Percentiles rank a stretch among this genome's conserved stretches.
phyloP scores from a whole-genome alignment of 2,113 vertebrate species.

The Gila orcuttii region DNA sequence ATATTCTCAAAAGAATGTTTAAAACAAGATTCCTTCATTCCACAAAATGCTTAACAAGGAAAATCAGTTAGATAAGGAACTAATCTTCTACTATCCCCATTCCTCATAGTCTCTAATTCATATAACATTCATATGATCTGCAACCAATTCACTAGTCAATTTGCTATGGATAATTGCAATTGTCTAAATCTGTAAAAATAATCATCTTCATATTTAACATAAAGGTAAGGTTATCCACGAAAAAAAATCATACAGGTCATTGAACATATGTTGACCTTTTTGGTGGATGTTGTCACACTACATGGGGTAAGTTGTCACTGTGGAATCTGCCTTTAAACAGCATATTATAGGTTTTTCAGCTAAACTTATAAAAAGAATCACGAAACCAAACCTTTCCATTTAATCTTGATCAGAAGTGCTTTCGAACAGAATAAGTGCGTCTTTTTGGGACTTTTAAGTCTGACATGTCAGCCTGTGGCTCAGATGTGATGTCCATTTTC shows the following conservation, averaged over 20 bases:
- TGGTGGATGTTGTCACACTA: no score
- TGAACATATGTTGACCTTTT: no score
- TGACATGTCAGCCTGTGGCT: conserved; percentile 45
- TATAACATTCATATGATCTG: conserved; percentile 23
- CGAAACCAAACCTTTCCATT: neutral
- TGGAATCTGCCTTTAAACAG: neutral
- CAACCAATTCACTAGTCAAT: neutral
- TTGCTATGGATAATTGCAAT: conserved; percentile 30
- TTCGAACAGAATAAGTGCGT: conserved; percentile 34
- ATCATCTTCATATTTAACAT: neutral
- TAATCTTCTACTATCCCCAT: conserved; percentile 23
- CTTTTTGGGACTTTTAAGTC: neutral
- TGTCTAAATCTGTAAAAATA: neutral
- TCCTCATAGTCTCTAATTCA: conserved; percentile 19
- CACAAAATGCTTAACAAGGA: neutral
- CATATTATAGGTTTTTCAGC: neutral
- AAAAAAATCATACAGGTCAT: no score
- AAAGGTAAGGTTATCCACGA: neutral
- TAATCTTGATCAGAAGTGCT: neutral
- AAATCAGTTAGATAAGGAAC: conserved; percentile 38
- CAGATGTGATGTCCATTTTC: conserved; percentile 41
- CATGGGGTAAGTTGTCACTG: neutral
- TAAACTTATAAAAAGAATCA: neutral
- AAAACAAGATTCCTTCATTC: neutral
- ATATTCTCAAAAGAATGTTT: neutral